Evolutionary conservation across 2,888 invertebrate species (phyloP).

Genomic region (Amphiduros pacificus): DNA sequence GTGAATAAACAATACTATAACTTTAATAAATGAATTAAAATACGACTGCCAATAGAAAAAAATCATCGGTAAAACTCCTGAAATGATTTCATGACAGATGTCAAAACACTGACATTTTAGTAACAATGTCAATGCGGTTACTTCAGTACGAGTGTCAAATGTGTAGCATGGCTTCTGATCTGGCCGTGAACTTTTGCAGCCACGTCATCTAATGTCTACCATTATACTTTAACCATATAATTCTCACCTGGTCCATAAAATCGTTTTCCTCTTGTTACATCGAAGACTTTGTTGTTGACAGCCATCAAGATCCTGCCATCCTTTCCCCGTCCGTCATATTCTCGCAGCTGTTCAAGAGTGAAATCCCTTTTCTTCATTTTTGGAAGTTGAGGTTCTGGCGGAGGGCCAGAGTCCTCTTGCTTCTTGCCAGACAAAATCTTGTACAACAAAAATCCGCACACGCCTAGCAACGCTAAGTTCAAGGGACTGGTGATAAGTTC

Average conservation of each 20-base stretch:
- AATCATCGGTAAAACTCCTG: too few relatives aligned
- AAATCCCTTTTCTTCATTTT: constrained; percentile 84
- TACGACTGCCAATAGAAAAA: too few relatives aligned
- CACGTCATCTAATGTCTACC: too few relatives aligned
- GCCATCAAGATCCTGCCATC: constrained; percentile 89
- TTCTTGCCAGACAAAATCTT: constrained; percentile 68
- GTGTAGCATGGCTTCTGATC: too few relatives aligned
- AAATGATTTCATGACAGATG: too few relatives aligned
- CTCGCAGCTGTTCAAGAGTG: constrained; percentile 81
- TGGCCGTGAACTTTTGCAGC: too few relatives aligned
- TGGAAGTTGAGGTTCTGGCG: constrained; percentile 70
- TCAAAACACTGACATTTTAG: too few relatives aligned
- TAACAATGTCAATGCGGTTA: too few relatives aligned
- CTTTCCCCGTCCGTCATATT: constrained; percentile 76
- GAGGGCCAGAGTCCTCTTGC: constrained; percentile 34
- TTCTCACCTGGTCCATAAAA: constrained; percentile 90
- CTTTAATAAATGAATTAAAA: too few relatives aligned
- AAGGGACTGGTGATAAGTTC: constrained; percentile 65
- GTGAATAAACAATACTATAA: too few relatives aligned
- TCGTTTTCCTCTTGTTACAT: constrained; percentile 82
- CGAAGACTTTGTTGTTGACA: constrained; percentile 93
- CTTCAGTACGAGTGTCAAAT: too few relatives aligned
- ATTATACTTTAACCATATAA: too few relatives aligned
- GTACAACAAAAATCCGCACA: constrained; percentile 74
- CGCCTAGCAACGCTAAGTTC: constrained; percentile 70